Conservation (phyloP, 2,113 vertebrate species). For the Plectropomus leopardus region DNA sequence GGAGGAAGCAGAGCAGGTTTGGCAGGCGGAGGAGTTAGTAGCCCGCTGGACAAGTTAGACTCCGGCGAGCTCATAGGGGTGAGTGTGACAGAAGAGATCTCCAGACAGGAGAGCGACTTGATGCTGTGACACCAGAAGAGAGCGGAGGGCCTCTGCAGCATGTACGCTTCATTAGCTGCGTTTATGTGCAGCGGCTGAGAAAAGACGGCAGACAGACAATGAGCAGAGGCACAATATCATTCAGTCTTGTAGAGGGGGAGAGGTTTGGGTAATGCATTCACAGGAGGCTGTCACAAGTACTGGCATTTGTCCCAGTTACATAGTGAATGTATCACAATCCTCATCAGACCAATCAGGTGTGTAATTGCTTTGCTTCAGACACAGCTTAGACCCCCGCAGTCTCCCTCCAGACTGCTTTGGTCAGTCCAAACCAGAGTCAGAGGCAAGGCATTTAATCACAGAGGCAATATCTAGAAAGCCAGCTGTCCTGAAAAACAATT, state of each 20-base stretch:
- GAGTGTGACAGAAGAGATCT: slow-evolving; percentile 93
- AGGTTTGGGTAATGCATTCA: slow-evolving; percentile 26
- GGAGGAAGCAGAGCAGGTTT: slow-evolving; percentile 85
- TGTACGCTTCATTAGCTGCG: slow-evolving; percentile 87
- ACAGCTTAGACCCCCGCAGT: slow-evolving; percentile 10
- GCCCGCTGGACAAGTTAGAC: slow-evolving; percentile 88
- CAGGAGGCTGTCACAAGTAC: slow-evolving; percentile 11
- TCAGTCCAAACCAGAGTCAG: not conserved
- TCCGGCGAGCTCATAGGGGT: slow-evolving; percentile 91
- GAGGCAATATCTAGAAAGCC: slow-evolving; percentile 18
- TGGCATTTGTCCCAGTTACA: slow-evolving; percentile 42
- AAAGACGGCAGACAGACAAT: slow-evolving; percentile 82
- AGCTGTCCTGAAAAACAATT: slow-evolving; percentile 18
- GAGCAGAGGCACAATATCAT: slow-evolving; percentile 41
- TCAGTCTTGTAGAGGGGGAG: slow-evolving; percentile 4
- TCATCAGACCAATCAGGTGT: slow-evolving; percentile 68
- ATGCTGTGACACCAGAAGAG: slow-evolving; percentile 92
- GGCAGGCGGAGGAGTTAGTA: slow-evolving; percentile 90
- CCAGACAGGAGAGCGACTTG: slow-evolving; percentile 90
- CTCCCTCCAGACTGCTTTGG: slow-evolving; percentile 11
- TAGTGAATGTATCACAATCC: slow-evolving; percentile 23
- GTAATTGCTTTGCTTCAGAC: slow-evolving; percentile 59
- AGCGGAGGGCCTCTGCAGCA: slow-evolving; percentile 89
- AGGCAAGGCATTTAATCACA: slow-evolving; percentile 13
- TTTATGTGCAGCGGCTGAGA: slow-evolving; percentile 90